phyloP scores from a whole-genome alignment of 2,797 vertebrate species.

The Argyrosomus regius region DNA sequence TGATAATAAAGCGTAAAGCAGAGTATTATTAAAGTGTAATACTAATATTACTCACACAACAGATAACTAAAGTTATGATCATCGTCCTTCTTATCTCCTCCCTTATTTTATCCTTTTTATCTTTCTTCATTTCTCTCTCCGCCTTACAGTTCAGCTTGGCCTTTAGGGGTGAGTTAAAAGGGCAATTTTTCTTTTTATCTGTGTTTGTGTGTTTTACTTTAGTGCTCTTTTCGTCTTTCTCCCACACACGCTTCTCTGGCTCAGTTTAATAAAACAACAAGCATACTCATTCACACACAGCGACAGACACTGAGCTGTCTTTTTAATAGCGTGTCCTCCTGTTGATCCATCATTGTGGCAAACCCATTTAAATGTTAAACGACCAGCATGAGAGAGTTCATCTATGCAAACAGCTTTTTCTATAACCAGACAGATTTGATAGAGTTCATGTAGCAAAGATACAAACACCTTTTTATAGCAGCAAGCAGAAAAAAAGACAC shows the following conservation, averaged over 20 bases:
- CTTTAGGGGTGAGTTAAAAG: slow-evolving; percentile 31
- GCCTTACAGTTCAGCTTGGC: slow-evolving; percentile 21
- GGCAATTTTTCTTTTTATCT: background rate
- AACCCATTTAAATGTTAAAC: slow-evolving; percentile 73
- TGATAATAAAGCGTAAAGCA: background rate
- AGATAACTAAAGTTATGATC: slow-evolving; percentile 26
- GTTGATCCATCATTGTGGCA: slow-evolving; percentile 70
- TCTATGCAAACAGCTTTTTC: slow-evolving; percentile 55
- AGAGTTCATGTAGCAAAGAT: slow-evolving; percentile 54
- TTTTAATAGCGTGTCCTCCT: slow-evolving; percentile 56
- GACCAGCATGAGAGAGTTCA: slow-evolving; percentile 55
- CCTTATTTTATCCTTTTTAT: slow-evolving; percentile 11
- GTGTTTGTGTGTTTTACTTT: slow-evolving; percentile 22
- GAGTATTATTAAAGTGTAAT: background rate
- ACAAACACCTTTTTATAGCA: slow-evolving; percentile 42
- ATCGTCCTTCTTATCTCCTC: slow-evolving; percentile 17
- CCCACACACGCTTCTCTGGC: slow-evolving; percentile 25
- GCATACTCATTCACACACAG: slow-evolving; percentile 14
- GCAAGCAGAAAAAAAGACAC: slow-evolving; percentile 22
- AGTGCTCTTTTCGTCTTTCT: slow-evolving; percentile 48
- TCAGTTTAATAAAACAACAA: slow-evolving; percentile 53
- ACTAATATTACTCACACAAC: slow-evolving; percentile 11
- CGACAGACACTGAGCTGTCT: slow-evolving; percentile 47
- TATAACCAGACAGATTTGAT: slow-evolving; percentile 54
- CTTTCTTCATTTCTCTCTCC: slow-evolving; percentile 2